Conservation (phyloP, 2,113 vertebrate genomes). For the Romanogobio albipinnatus region DNA sequence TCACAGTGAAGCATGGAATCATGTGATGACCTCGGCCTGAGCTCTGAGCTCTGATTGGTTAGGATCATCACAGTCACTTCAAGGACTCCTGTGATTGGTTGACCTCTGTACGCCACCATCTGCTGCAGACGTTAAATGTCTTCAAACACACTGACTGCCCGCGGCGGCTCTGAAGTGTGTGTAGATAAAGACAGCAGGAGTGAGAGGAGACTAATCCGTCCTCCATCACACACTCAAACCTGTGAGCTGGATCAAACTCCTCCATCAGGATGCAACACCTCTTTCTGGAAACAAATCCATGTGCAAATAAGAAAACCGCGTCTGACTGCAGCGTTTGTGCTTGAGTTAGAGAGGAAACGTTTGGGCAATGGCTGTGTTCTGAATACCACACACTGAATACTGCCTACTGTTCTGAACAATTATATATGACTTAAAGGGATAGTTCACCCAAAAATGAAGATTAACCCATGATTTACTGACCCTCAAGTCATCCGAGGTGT, state of each 20-base stretch:
- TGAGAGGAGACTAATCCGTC: background rate
- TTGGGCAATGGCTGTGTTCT: background rate
- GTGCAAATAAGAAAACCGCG: background rate
- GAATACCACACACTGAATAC: background rate
- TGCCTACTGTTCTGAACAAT: background rate
- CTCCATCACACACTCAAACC: background rate
- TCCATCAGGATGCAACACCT: background rate
- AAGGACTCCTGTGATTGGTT: conserved; percentile 63
- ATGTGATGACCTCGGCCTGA: background rate
- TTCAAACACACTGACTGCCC: background rate
- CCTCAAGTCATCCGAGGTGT: no score
- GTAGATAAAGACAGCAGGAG: background rate
- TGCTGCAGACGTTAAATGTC: background rate
- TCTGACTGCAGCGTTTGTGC: background rate
- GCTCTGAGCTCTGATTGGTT: conserved; percentile 55
- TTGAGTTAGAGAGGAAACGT: background rate
- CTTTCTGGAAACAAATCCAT: background rate
- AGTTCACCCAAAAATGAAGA: no score
- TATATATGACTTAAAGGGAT: no score
- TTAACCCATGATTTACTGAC: no score
- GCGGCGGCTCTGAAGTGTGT: background rate
- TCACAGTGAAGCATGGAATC: background rate
- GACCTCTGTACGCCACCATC: background rate
- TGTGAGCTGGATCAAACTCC: background rate
- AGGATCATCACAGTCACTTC: conserved; percentile 49